phyloP scores from a whole-genome alignment of 2,888 invertebrate species.

The Phrixothrix hirtus region DNA sequence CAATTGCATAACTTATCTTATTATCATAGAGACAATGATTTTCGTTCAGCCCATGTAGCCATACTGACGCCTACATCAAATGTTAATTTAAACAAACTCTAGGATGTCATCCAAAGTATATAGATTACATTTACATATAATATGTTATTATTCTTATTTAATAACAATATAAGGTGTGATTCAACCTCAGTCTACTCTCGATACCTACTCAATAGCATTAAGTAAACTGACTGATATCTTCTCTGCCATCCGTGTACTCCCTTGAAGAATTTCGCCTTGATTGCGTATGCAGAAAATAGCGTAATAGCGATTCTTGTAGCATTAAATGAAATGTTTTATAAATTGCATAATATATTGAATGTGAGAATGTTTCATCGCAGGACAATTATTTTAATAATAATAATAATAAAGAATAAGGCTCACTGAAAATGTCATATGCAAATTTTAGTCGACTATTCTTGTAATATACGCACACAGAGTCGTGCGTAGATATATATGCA shows the following conservation, averaged over 20 bases:
- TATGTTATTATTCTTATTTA: slow-evolving; percentile 58
- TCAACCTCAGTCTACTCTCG: slow-evolving; percentile 41
- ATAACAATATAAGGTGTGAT: slow-evolving; percentile 57
- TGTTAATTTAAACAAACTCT: slow-evolving; percentile 55
- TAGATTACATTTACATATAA: slow-evolving; percentile 57
- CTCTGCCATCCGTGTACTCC: neutral
- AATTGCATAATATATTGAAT: slow-evolving; percentile 7
- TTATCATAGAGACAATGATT: slow-evolving; percentile 57
- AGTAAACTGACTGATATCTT: slow-evolving; percentile 5
- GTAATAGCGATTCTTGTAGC: neutral
- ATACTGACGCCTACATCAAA: slow-evolving; percentile 53
- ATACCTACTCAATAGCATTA: slow-evolving; percentile 38
- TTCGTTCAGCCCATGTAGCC: slow-evolving; percentile 52
- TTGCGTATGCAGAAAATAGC: neutral
- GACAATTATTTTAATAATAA: slow-evolving; percentile 10
- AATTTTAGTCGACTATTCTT: slow-evolving; percentile 1
- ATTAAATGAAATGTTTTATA: slow-evolving; percentile 7
- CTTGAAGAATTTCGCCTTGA: neutral
- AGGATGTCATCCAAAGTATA: slow-evolving; percentile 52
- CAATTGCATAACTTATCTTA: slow-evolving; percentile 33
- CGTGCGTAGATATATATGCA: neutral
- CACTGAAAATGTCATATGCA: slow-evolving; percentile 13
- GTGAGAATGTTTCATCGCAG: slow-evolving; percentile 1
- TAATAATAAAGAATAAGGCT: slow-evolving; percentile 7
- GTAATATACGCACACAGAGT: neutral